Percentiles rank a stretch among this genome's conserved stretches.
phyloP scores from a whole-genome alignment of 2,888 invertebrate genomes.

The Lochmaea crataegi region DNA sequence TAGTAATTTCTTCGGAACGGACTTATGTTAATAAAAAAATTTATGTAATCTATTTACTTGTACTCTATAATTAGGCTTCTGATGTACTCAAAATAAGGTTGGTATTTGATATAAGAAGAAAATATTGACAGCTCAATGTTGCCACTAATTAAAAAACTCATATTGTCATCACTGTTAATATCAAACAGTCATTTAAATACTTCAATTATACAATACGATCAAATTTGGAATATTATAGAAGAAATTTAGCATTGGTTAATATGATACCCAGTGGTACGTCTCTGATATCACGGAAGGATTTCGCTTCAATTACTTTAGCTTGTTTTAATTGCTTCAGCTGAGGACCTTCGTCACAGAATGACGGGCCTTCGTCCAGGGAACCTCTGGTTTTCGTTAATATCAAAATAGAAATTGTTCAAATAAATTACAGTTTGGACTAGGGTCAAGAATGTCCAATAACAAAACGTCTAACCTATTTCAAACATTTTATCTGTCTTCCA shows the following conservation, averaged over 20 bases:
- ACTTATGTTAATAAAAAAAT: too few species aligned
- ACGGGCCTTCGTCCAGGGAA: slow-evolving; percentile 18
- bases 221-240: background rate
- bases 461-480: slow-evolving; percentile 27
- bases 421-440: slow-evolving; percentile 28
- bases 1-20: too few species aligned
- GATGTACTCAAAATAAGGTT: too few species aligned
- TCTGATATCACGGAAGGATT: slow-evolving; percentile 45
- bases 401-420: slow-evolving; percentile 28
- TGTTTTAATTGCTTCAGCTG: slow-evolving; percentile 52
- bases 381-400: slow-evolving; percentile 28
- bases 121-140: too few species aligned
- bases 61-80: too few species aligned
- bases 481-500: slow-evolving; percentile 7
- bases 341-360: slow-evolving; percentile 31
- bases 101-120: too few species aligned
- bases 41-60: too few species aligned
- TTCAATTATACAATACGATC: too few species aligned
- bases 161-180: too few species aligned
- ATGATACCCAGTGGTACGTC: background rate
- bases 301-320: slow-evolving; percentile 53
- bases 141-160: too few species aligned
- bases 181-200: too few species aligned
- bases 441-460: slow-evolving; percentile 26
- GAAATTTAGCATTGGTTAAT: background rate